Percentiles rank a stretch among this genome's conserved stretches.
phyloP scores from a whole-genome alignment of 2,113 vertebrate species.

The Stegostoma tigrinum region DNA sequence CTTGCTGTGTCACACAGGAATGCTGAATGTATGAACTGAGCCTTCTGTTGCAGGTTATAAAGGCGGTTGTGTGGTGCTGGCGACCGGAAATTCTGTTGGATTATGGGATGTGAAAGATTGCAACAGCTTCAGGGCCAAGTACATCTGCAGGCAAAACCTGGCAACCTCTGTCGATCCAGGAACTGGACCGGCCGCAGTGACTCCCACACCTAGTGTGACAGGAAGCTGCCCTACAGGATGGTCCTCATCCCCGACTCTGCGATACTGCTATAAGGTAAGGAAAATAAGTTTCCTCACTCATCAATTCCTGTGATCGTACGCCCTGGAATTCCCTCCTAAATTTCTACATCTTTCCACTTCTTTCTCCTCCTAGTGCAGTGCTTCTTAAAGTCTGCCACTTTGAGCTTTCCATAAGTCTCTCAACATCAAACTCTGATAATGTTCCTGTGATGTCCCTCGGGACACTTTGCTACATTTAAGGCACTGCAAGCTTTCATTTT shows the following conservation, averaged over 20 bases:
- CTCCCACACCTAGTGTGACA: conserved; percentile 76
- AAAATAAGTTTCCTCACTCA: background rate
- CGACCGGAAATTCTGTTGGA: conserved; percentile 72
- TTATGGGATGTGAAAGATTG: conserved; percentile 88
- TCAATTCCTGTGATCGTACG: background rate
- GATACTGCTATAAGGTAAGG: conserved; percentile 86
- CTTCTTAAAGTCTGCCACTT: background rate
- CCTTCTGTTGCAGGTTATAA: conserved; percentile 53
- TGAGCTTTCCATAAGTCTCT: background rate
- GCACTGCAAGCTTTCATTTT: background rate
- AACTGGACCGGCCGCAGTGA: conserved; percentile 54
- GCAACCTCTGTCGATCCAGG: conserved; percentile 67
- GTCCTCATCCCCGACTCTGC: conserved; percentile 71
- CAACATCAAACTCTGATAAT: background rate
- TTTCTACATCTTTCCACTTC: background rate
- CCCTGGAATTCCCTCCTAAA: background rate
- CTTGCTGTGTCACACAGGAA: background rate
- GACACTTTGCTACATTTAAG: background rate
- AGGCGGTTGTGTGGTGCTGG: conserved; percentile 81
- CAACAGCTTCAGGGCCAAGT: conserved; percentile 70
- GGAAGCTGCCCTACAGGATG: conserved; percentile 74
- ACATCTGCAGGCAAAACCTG: conserved; percentile 85
- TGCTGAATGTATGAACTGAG: background rate
- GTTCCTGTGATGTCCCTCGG: background rate
- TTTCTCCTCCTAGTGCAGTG: background rate